phyloP scores from a whole-genome alignment of 2,797 vertebrate species.

The Gila robusta region DNA sequence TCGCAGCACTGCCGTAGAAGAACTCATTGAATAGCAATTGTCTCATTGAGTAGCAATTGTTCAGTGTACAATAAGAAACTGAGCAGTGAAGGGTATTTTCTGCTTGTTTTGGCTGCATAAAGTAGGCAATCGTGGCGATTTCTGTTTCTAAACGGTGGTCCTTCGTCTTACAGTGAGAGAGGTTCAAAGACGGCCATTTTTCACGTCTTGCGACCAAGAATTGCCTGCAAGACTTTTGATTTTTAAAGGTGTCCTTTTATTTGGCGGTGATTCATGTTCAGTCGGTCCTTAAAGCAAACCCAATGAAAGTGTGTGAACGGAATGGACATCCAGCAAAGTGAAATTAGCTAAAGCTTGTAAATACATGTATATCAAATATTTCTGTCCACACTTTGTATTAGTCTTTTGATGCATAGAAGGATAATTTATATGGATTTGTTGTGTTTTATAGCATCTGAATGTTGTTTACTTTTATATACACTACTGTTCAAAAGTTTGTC shows the following conservation, averaged over 20 bases:
- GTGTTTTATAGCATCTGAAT: background rate
- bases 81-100: background rate
- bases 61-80: background rate
- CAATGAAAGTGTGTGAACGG: too few relatives aligned
- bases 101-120: background rate
- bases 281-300: too few relatives aligned
- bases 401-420: background rate
- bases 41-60: background rate
- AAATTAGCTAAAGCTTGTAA: too few relatives aligned
- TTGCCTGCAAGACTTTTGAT: background rate
- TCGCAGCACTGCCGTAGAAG: background rate
- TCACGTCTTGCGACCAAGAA: too few relatives aligned
- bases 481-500: background rate
- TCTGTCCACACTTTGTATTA: background rate
- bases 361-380: background rate
- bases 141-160: too few relatives aligned
- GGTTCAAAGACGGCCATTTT: too few relatives aligned
- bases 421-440: background rate
- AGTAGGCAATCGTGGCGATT: too few relatives aligned
- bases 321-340: too few relatives aligned
- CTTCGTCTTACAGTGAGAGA: too few relatives aligned
- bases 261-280: too few relatives aligned
- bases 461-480: background rate
- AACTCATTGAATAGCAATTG: too few relatives aligned
- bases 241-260: too few relatives aligned